A percentile compares a stretch with the other conserved stretches of the same genome.
These are phyloP conservation scores for Clarias laeviceps DNA, from an alignment of 2,797 vertebrate species.

Conservation along the genomic window DNA sequence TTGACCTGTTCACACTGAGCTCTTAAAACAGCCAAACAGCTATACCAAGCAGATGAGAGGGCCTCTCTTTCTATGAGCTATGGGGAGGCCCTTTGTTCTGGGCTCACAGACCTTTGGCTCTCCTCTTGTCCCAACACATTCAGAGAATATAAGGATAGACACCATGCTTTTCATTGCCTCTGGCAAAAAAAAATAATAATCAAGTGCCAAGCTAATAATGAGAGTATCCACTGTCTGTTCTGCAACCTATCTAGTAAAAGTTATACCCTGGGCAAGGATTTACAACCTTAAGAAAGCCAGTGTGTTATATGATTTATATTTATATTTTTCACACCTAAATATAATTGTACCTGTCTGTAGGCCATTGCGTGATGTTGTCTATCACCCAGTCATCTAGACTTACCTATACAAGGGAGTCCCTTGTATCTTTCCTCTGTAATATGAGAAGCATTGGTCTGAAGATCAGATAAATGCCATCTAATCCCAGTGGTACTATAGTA, in stretches of 20 bases:
- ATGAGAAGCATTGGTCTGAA: background rate
- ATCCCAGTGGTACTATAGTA: background rate
- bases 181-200: conserved; percentile 67
- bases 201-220: conserved; percentile 79
- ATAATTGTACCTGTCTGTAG: background rate
- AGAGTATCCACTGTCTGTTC: conserved; percentile 58
- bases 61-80: conserved; percentile 31
- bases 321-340: conserved; percentile 8
- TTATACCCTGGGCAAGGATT: background rate
- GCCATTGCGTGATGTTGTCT: background rate
- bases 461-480: background rate
- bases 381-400: background rate
- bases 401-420: background rate
- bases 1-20: conserved; percentile 62
- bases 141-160: conserved; percentile 77
- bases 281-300: background rate
- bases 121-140: conserved; percentile 67
- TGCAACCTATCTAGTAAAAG: conserved; percentile 30
- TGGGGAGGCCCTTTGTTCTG: conserved; percentile 67
- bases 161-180: conserved; percentile 57
- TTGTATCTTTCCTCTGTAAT: background rate
- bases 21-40: conserved; percentile 65
- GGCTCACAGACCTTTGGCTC: conserved; percentile 55
- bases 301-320: background rate
- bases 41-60: conserved; percentile 56